phyloP scores from a whole-genome alignment of 2,797 vertebrate genomes.

The Gobionotothen gibberifrons region DNA sequence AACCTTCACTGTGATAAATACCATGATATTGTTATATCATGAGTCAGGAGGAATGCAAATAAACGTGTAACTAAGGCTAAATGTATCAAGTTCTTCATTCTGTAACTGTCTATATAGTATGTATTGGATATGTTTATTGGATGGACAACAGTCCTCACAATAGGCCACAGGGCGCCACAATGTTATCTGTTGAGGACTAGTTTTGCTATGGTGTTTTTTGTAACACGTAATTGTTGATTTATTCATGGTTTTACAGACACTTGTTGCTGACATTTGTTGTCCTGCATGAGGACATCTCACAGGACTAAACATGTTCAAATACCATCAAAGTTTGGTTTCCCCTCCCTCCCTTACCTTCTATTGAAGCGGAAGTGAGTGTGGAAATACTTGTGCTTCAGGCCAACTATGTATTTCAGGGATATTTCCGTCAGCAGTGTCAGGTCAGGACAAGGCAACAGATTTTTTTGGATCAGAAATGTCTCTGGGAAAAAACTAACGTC shows the following conservation, averaged over 20 bases:
- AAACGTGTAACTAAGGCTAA: background rate
- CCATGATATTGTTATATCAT: background rate
- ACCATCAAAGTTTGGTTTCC: background rate
- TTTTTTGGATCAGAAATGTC: slow-evolving; percentile 10
- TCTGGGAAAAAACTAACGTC: slow-evolving; percentile 29
- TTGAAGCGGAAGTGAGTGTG: slow-evolving; percentile 1
- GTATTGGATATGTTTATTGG: background rate
- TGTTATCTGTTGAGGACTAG: background rate
- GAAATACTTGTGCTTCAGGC: background rate
- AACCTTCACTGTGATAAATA: background rate
- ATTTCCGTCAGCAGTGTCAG: slow-evolving; percentile 33
- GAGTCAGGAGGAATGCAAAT: background rate
- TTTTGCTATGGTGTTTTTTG: background rate
- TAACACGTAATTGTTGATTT: background rate
- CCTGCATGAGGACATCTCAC: background rate
- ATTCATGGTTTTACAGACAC: background rate
- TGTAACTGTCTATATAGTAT: background rate
- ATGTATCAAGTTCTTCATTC: background rate
- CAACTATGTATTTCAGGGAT: slow-evolving; percentile 9
- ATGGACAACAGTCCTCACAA: background rate
- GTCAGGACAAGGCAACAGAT: slow-evolving; percentile 39
- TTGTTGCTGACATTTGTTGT: background rate
- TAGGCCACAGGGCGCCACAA: rapidly evolving
- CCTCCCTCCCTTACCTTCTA: background rate
- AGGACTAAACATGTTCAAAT: slow-evolving; percentile 11